Conservation (phyloP, 2,113 vertebrate species). For the Syngnathoides biaculeatus region DNA sequence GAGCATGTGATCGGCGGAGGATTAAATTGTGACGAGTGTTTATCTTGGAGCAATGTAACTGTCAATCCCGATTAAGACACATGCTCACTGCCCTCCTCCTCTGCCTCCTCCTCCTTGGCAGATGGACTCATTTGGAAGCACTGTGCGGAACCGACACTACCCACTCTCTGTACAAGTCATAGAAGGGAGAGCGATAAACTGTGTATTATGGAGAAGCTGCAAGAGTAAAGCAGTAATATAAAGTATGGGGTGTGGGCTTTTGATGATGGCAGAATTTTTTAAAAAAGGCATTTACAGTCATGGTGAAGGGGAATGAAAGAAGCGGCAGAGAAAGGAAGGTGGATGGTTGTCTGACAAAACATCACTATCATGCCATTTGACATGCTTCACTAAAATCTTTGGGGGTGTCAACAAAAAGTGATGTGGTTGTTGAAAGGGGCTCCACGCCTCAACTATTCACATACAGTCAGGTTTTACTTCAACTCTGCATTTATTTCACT, state of each 20-base stretch:
- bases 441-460: neutral
- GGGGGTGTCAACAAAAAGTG: neutral
- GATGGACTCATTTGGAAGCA: conserved; percentile 44
- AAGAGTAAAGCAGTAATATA: conserved; percentile 17
- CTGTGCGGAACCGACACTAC: conserved; percentile 39
- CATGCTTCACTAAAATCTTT: conserved; percentile 5
- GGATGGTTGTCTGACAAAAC: conserved; percentile 7
- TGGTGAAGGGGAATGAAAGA: conserved; percentile 36
- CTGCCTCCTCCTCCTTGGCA: conserved; percentile 34
- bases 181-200: neutral
- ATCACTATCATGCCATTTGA: conserved; percentile 28
- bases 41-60: conserved; percentile 28
- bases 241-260: conserved; percentile 18
- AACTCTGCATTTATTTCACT: neutral
- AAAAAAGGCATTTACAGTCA: conserved; percentile 11
- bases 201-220: conserved; percentile 15
- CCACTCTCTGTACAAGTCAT: conserved; percentile 33
- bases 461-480: neutral
- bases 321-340: conserved; percentile 9
- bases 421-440: neutral
- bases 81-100: conserved; percentile 36
- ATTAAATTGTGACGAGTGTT: conserved; percentile 39
- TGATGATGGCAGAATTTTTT: conserved; percentile 20
- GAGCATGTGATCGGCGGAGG: conserved; percentile 13
- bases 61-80: conserved; percentile 50